Base-by-base conservation (phyloP, 2,113 vertebrate genomes). In the Sorex araneus region DNA sequence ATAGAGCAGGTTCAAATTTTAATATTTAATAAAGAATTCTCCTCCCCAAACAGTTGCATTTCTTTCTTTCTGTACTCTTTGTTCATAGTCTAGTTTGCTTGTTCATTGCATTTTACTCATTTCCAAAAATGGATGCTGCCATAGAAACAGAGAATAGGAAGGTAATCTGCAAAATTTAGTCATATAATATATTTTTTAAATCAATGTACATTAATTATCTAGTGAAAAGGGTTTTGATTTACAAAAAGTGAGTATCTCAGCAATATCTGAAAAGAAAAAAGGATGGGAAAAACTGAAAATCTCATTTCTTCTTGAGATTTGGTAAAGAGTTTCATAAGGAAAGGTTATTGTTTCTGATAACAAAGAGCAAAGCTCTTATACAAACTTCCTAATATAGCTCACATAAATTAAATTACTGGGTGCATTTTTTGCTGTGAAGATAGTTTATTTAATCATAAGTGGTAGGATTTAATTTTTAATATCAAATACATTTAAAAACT, bases 271-370 rank as follows among this genome's bases (percentile, higher is more conserved):
- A 18, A 30, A 66, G 21, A 28, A 87, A 66, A 47, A n/a, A 3
- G 73, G 76, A 80, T 75, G 0, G 34, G 45, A 84, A 30, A 34
- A 66, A 43, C 57, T 73, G 50, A 54, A 16, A 54, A n/a, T n/a
- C n/a, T n/a, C n/a, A 28, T 84, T 89, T 83, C 63, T 43, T 70
- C 27, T 34, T 32, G 64, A 82, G 74, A 92, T 67, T 84, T 80
- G 28, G 73, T 74, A 54, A 88, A 90, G 64, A 43, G 60, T 92
- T 91, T 91, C 34, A n/a, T 32, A 85, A 71, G 71, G 19, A 84
- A 40, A 21, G 84, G 79, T 27, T 92, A 78, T 93, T 54, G 76
- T 74, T 93, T 75, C 67, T 81, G 90, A 8, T 67, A 92, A 79
- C 32, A 69, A 86, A 36, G 70, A 13, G 67, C 47, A 54, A 69